phyloP scores from a whole-genome alignment of 2,797 vertebrate genomes.

The Prunella strophiata region DNA sequence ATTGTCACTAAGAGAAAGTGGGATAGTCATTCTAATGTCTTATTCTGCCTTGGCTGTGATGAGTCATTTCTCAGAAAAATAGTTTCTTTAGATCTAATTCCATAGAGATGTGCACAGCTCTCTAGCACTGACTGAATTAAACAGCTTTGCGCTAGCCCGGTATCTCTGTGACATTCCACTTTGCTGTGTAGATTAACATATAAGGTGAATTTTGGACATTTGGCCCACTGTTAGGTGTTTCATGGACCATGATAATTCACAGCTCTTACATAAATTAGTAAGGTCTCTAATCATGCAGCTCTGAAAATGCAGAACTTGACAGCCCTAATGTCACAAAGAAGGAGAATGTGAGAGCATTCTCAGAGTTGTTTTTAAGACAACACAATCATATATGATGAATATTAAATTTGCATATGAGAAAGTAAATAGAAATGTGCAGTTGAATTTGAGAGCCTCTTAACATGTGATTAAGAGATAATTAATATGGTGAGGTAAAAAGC shows the following conservation, averaged over 20 bases:
- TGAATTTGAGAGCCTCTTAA: neutral
- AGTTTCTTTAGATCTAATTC: neutral
- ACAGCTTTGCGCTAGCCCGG: neutral
- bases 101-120: accelerated
- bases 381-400: neutral
- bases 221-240: neutral
- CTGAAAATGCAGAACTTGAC: neutral
- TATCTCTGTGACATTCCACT: neutral
- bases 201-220: neutral
- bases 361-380: neutral
- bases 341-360: neutral
- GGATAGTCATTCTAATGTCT: neutral
- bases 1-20: neutral
- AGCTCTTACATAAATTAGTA: neutral
- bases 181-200: neutral
- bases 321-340: neutral
- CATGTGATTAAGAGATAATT: neutral
- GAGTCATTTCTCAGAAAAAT: neutral
- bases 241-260: neutral
- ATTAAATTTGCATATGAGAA: neutral
- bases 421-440: neutral
- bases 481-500: neutral
- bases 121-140: neutral
- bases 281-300: neutral
- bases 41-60: neutral